A percentile compares a stretch with the other conserved stretches of the same genome.
Conservation (phyloP, 2,797 vertebrate species). For the Eulemur coronatus region DNA sequence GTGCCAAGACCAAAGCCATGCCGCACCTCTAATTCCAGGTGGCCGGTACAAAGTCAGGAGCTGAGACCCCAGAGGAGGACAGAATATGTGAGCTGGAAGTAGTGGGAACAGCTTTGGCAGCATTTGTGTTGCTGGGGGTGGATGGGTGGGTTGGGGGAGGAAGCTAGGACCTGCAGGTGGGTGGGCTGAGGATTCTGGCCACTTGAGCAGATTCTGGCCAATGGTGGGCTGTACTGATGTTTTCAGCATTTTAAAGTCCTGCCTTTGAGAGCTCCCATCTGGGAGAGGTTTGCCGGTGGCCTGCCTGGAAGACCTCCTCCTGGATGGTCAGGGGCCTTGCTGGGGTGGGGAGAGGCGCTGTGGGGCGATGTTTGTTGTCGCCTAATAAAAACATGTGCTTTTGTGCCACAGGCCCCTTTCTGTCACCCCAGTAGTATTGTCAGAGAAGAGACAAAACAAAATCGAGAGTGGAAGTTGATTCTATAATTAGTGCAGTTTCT, state of each 20-base stretch:
- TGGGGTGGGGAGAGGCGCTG: no score
- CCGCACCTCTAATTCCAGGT: neutral
- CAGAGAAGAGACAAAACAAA: slow-evolving; percentile 69
- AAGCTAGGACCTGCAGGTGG: neutral
- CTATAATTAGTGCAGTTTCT: slow-evolving; percentile 82
- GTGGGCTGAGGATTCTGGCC: neutral
- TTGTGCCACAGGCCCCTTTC: neutral
- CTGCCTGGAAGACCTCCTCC: neutral
- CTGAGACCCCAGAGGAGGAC: neutral
- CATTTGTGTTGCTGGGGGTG: neutral
- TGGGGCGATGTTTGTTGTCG: rapidly evolving
- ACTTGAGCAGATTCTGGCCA: neutral
- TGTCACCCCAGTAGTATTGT: slow-evolving; percentile 41
- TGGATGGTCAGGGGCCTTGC: neutral
- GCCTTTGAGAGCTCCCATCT: neutral
- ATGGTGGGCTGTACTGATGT: neutral
- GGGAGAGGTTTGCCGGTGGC: neutral
- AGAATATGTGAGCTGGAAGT: neutral
- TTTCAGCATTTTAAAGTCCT: neutral
- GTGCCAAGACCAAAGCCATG: neutral
- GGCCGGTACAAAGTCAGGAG: neutral
- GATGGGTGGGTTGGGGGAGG: rapidly evolving
- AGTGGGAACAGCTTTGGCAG: neutral
- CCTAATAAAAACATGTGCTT: slow-evolving; percentile 16
- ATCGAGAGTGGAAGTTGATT: slow-evolving; percentile 76